These are phyloP conservation scores for Leptinotarsa undecemlineata DNA, from an alignment of 1,140 invertebrate genomes.

Conservation along the genomic window DNA sequence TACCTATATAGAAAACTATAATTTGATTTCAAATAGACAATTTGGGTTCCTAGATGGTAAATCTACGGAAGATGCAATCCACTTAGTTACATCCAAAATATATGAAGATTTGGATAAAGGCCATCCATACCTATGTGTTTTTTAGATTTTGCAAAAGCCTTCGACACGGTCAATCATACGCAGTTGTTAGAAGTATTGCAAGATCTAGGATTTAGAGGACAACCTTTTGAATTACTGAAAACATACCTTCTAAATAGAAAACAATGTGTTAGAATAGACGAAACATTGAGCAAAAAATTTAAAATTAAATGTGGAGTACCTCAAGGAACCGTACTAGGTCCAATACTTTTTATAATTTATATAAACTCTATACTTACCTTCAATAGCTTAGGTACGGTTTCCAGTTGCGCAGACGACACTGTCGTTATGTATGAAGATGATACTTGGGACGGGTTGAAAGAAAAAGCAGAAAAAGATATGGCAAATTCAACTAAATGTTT, in stretches of 20 bases:
- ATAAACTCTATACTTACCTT: constrained; percentile 19
- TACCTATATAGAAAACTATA: constrained; percentile 10
- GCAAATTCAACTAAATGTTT: not conserved
- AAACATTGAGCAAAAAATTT: not conserved
- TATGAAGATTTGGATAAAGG: constrained; percentile 4
- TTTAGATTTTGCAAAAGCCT: constrained; percentile 47
- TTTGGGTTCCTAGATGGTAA: not conserved
- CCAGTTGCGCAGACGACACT: constrained; percentile 7
- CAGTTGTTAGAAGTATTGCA: constrained; percentile 39
- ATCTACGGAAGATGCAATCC: constrained; percentile 9
- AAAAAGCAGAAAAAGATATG: not conserved
- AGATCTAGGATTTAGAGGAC: constrained; percentile 40
- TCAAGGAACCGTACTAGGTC: constrained; percentile 29
- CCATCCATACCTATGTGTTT: constrained; percentile 26
- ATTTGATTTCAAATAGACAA: no score
- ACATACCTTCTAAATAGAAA: constrained; percentile 27
- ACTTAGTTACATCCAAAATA: not conserved
- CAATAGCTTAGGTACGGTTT: constrained; percentile 4
- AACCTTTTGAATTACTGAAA: constrained; percentile 30
- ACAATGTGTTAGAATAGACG: constrained; percentile 15
- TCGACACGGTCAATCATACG: constrained; percentile 46
- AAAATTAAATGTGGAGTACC: constrained; percentile 21
- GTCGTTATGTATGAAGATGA: not conserved
- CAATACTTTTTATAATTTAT: constrained; percentile 27
- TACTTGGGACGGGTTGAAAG: constrained; percentile 9